Conservation (phyloP, 2,797 vertebrate genomes). For the Nothura maculosa region DNA sequence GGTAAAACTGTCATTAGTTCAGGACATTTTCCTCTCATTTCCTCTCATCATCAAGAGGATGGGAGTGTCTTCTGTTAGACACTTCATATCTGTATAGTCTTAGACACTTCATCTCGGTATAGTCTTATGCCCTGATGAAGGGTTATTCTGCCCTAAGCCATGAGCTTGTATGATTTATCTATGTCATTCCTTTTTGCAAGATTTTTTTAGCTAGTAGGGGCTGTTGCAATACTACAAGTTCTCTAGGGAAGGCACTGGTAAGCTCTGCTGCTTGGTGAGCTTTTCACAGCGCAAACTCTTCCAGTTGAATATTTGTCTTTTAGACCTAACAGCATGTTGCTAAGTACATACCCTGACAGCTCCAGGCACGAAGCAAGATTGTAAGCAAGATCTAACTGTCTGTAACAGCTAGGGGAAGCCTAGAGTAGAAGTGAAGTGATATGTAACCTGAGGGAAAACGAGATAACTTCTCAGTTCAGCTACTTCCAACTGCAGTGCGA, state of each 20-base stretch:
- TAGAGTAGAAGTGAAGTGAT: neutral
- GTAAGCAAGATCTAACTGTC: slow-evolving; percentile 9
- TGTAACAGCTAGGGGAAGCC: neutral
- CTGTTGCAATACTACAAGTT: neutral
- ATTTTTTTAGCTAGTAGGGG: neutral
- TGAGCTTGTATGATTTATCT: neutral
- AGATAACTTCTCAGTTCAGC: neutral
- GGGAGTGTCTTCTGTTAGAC: neutral
- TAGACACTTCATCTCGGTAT: too few relatives aligned
- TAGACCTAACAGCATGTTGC: neutral
- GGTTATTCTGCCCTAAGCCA: neutral
- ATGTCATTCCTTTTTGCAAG: neutral
- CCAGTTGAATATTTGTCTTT: neutral
- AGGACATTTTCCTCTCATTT: too few relatives aligned
- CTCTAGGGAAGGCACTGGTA: neutral
- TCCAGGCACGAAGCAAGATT: neutral
- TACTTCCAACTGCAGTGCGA: neutral
- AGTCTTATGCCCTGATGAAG: neutral
- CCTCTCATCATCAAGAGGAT: too few relatives aligned
- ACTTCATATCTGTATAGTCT: neutral
- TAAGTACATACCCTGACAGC: neutral
- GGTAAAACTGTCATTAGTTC: neutral
- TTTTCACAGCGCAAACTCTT: neutral
- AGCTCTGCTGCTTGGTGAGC: accelerated
- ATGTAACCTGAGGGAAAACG: neutral